phyloP scores from a whole-genome alignment of 2,888 invertebrate species.

The Cheilosia urbana region DNA sequence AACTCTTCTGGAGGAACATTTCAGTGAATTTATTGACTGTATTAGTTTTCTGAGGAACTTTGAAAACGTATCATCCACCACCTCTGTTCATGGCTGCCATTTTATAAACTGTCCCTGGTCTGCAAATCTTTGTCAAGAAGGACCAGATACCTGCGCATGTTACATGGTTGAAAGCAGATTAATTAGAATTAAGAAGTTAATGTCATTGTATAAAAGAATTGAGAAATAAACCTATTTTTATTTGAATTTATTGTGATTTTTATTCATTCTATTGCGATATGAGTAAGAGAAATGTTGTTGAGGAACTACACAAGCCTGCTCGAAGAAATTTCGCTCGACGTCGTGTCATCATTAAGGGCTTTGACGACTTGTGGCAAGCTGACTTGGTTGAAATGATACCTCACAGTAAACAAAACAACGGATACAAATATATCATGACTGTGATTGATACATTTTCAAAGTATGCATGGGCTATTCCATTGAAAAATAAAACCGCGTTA shows the following conservation, averaged over 20 bases:
- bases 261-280: too few relatives aligned
- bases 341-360: too few relatives aligned
- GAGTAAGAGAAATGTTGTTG: too few relatives aligned
- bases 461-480: slow-evolving; percentile 14
- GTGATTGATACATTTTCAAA: neutral
- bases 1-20: neutral
- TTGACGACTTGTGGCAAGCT: neutral
- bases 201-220: slow-evolving; percentile 13
- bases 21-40: neutral
- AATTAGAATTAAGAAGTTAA: slow-evolving; percentile 32
- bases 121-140: slow-evolving; percentile 8
- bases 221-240: slow-evolving; percentile 2
- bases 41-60: neutral
- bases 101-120: slow-evolving; percentile 17
- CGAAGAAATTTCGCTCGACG: too few relatives aligned
- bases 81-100: slow-evolving; percentile 12
- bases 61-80: neutral
- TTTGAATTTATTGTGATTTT: too few relatives aligned
- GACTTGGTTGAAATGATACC: neutral
- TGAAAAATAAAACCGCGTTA: slow-evolving; percentile 27
- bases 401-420: neutral
- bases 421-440: neutral
- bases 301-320: neutral
- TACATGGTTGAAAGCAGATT: slow-evolving; percentile 24
- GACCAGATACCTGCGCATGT: slow-evolving; percentile 18